Conservation (phyloP, 2,113 vertebrate genomes). For the Miniopterus natalensis region DNA sequence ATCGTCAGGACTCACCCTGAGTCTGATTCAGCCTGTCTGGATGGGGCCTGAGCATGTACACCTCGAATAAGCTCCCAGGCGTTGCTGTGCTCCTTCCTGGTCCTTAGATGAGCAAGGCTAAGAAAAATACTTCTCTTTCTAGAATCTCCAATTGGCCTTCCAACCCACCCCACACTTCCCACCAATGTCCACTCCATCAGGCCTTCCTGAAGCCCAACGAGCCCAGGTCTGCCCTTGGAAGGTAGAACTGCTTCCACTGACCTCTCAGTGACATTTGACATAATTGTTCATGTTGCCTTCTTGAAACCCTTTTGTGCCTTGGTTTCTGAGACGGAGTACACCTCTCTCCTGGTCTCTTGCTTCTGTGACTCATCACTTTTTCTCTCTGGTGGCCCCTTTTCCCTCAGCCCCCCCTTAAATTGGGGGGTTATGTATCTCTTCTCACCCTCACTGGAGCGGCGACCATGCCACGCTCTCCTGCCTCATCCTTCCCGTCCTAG, state of each 20-base stretch:
- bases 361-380: constrained; percentile 7
- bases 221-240: not conserved
- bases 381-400: not conserved
- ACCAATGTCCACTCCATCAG: not conserved
- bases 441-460: not conserved
- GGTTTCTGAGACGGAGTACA: not conserved
- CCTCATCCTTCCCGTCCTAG: not conserved
- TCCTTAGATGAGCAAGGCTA: not conserved
- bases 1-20: not conserved
- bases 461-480: not conserved
- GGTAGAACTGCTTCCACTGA: not conserved
- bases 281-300: not conserved
- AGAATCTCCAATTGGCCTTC: not conserved
- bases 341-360: not conserved
- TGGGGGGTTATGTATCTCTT: not conserved
- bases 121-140: not conserved
- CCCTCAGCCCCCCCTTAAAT: not conserved
- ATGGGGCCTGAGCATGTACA: not conserved
- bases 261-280: not conserved
- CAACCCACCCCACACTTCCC: not conserved
- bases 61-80: not conserved
- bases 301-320: not conserved
- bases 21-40: not conserved
- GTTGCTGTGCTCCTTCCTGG: not conserved
- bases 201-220: not conserved